phyloP scores from a whole-genome alignment of 2,888 invertebrate genomes.

The Cheilosia pagana region DNA sequence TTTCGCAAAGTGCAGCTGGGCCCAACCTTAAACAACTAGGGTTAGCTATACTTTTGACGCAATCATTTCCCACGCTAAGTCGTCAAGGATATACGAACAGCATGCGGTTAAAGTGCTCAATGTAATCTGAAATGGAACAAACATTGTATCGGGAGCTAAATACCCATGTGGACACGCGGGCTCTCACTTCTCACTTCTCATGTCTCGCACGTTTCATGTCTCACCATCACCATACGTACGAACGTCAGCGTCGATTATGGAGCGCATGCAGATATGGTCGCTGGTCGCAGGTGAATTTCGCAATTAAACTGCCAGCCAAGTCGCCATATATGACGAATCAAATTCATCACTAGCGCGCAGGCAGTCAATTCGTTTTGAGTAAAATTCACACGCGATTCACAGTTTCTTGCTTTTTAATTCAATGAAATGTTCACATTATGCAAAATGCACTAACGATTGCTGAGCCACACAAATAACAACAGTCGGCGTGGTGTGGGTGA shows the following conservation, averaged over 20 bases:
- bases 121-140: conserved; percentile 43
- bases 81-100: conserved; percentile 68
- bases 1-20: conserved; percentile 24
- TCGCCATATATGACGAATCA: conserved; percentile 36
- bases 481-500: conserved; percentile 43
- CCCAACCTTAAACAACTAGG: conserved; percentile 39
- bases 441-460: conserved; percentile 64
- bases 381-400: conserved; percentile 63
- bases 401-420: conserved; percentile 58
- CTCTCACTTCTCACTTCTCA: not conserved
- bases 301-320: conserved; percentile 29
- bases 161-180: conserved; percentile 41
- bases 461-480: not conserved
- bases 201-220: too few species aligned
- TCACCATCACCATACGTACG: not conserved
- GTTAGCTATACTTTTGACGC: conserved; percentile 48
- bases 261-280: conserved; percentile 48
- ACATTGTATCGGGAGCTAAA: conserved; percentile 50
- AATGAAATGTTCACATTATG: conserved; percentile 57
- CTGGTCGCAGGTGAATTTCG: conserved; percentile 1
- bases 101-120: conserved; percentile 30
- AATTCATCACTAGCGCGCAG: conserved; percentile 41
- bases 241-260: conserved; percentile 58
- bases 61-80: conserved; percentile 74
- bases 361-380: conserved; percentile 46